These are phyloP conservation scores for Aporophyla lueneburgensis DNA, from an alignment of 2,888 invertebrate species.

Conservation along the genomic window DNA sequence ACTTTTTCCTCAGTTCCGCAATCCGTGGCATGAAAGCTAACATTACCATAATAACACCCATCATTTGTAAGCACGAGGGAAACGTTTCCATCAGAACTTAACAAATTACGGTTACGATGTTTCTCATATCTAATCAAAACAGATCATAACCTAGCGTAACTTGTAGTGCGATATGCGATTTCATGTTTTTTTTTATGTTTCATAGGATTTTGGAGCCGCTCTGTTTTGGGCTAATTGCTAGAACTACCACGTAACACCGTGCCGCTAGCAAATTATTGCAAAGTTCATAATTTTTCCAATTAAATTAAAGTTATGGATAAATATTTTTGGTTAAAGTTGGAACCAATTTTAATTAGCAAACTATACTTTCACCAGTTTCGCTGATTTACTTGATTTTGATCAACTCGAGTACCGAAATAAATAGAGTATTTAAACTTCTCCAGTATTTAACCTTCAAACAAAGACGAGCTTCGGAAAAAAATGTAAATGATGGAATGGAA, in stretches of 20 bases:
- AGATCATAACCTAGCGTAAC: slow-evolving; percentile 59
- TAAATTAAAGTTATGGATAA: neutral
- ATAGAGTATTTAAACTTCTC: neutral
- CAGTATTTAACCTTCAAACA: neutral
- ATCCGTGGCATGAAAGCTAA: slow-evolving; percentile 9
- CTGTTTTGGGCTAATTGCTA: slow-evolving; percentile 10
- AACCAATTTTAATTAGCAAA: slow-evolving; percentile 23
- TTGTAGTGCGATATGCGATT: slow-evolving; percentile 22
- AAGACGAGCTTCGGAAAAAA: neutral
- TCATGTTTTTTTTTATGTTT: neutral
- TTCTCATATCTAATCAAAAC: slow-evolving; percentile 44
- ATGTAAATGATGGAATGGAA: neutral
- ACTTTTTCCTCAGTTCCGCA: slow-evolving; percentile 23
- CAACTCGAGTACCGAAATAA: neutral
- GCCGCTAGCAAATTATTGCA: slow-evolving; percentile 5
- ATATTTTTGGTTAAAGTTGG: slow-evolving; percentile 24
- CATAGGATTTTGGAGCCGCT: neutral
- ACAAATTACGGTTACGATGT: slow-evolving; percentile 29
- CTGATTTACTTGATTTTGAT: neutral
- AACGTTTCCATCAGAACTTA: slow-evolving; percentile 41
- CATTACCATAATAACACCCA: slow-evolving; percentile 40
- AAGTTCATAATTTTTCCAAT: slow-evolving; percentile 30
- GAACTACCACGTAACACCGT: slow-evolving; percentile 4
- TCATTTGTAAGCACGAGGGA: slow-evolving; percentile 38
- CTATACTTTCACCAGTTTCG: neutral